Percentiles rank a stretch among this genome's conserved stretches.
Conservation (phyloP, 2,888 invertebrate species). For the Drosophila demipolita region DNA sequence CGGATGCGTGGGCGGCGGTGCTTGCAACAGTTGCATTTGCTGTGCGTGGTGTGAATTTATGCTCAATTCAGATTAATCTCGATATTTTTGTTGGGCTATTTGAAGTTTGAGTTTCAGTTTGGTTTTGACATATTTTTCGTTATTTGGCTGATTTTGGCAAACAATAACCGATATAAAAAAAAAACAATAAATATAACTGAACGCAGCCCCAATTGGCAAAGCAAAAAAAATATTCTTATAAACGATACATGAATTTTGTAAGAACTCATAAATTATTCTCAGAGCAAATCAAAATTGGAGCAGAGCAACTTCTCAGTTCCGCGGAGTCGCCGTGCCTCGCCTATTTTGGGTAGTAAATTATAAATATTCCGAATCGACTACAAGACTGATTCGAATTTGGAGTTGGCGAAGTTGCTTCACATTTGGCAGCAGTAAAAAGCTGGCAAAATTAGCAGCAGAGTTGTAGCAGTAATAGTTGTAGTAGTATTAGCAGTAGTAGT, state of each 20-base stretch:
- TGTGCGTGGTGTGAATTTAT: slow-evolving; percentile 80
- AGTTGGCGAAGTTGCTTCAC: slow-evolving; percentile 16
- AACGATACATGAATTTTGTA: slow-evolving; percentile 26
- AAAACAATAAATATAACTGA: not conserved
- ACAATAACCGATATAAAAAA: slow-evolving; percentile 25
- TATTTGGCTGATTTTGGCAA: slow-evolving; percentile 45
- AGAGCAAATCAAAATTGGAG: slow-evolving; percentile 9
- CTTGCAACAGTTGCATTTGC: slow-evolving; percentile 85
- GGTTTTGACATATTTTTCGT: slow-evolving; percentile 42
- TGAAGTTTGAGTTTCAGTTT: slow-evolving; percentile 54
- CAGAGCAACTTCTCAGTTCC: not conserved
- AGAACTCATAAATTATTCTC: slow-evolving; percentile 20
- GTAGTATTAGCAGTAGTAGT: slow-evolving; percentile 13
- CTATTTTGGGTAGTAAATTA: slow-evolving; percentile 36
- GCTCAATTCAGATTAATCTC: slow-evolving; percentile 76
- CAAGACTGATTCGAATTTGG: slow-evolving; percentile 26
- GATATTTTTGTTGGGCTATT: slow-evolving; percentile 47
- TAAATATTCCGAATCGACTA: slow-evolving; percentile 28
- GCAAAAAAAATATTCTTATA: slow-evolving; percentile 9
- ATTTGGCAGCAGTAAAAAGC: slow-evolving; percentile 30
- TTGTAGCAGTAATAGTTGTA: not conserved
- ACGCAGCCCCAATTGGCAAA: slow-evolving; percentile 32
- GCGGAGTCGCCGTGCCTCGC: slow-evolving; percentile 13
- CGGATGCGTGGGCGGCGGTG: slow-evolving; percentile 82
- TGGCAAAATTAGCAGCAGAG: slow-evolving; percentile 50